Conservation (phyloP, 2,113 vertebrate species). For the Hippocampus mohnikei region DNA sequence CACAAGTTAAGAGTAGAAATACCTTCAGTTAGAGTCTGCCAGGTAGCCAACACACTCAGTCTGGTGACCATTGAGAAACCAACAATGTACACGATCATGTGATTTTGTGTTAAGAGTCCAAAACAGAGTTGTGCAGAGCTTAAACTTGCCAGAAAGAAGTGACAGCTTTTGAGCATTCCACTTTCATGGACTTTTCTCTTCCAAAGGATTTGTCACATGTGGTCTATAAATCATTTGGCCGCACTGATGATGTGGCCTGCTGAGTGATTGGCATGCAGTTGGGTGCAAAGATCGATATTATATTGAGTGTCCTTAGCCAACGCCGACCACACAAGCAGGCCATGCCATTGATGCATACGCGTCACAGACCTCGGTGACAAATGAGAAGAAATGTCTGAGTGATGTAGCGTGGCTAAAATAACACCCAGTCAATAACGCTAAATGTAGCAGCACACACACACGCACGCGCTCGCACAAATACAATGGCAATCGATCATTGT, state of each 20-base stretch:
- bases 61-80: constrained; percentile 33
- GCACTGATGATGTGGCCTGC: constrained; percentile 38
- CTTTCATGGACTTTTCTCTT: constrained; percentile 27
- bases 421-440: constrained; percentile 13
- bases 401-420: constrained; percentile 28
- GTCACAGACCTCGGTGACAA: constrained; percentile 23
- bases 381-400: constrained; percentile 32
- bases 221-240: constrained; percentile 53
- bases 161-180: neutral
- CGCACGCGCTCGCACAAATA: constrained; percentile 18
- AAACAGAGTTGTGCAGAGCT: constrained; percentile 6
- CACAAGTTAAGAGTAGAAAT: constrained; percentile 9
- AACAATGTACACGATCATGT: neutral
- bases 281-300: constrained; percentile 46
- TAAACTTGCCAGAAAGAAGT: constrained; percentile 6
- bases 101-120: neutral
- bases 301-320: constrained; percentile 58
- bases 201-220: constrained; percentile 41
- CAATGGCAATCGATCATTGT: constrained; percentile 35
- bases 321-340: constrained; percentile 26
- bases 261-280: constrained; percentile 26
- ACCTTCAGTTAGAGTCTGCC: constrained; percentile 42
- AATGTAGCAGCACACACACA: neutral
- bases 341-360: constrained; percentile 19
- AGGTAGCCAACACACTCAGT: constrained; percentile 30